These are phyloP conservation scores for Connochaetes taurinus DNA, from an alignment of 2,113 vertebrate species.

Conservation along the genomic window DNA sequence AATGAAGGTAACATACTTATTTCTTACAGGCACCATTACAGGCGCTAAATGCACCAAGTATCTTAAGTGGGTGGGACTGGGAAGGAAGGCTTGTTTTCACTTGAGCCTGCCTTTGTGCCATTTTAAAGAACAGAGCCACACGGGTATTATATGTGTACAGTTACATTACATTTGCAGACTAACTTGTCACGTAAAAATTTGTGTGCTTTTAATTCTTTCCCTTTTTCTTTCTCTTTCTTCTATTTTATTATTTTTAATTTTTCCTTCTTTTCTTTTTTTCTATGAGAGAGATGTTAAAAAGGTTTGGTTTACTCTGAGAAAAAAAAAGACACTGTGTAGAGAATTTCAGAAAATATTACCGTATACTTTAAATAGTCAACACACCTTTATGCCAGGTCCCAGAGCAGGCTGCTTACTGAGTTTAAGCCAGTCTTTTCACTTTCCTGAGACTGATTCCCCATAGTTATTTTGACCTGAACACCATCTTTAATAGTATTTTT, in stretches of 20 bases:
- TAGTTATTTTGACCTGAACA: not conserved
- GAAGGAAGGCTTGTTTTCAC: conserved; percentile 85
- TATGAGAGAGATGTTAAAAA: not conserved
- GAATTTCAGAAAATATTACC: not conserved
- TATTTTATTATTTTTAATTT: not conserved
- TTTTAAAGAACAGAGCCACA: not conserved
- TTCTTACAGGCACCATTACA: not conserved
- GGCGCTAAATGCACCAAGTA: not conserved
- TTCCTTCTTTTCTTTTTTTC: not conserved
- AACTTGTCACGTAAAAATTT: not conserved
- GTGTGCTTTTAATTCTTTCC: not conserved
- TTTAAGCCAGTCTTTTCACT: not conserved
- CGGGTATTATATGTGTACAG: not conserved
- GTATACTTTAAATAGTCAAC: not conserved
- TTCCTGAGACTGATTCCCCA: not conserved
- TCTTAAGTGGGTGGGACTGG: conserved; percentile 22
- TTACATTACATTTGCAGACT: not conserved
- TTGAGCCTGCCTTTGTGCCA: conserved; percentile 95
- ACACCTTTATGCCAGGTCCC: not conserved
- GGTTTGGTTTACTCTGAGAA: not conserved
- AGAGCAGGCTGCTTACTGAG: not conserved
- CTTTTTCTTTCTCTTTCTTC: not conserved
- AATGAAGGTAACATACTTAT: not conserved
- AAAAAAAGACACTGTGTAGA: not conserved
- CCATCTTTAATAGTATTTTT: not conserved